These are phyloP conservation scores for Drosophila truncata DNA, from an alignment of 1,140 invertebrate species.

Conservation along the genomic window DNA sequence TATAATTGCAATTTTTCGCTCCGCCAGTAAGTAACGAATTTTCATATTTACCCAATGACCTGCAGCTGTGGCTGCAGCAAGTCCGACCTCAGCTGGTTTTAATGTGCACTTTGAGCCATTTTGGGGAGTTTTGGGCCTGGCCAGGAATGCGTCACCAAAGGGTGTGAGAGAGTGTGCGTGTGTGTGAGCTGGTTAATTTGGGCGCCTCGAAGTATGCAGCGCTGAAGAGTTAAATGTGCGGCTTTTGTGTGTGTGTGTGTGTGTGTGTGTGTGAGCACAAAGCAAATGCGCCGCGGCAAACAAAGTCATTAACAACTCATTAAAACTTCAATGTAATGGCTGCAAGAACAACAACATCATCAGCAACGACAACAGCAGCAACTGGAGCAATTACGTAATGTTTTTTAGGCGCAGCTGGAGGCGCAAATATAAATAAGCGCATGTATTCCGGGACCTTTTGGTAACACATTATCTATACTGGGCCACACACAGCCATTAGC, in stretches of 20 bases:
- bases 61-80: constrained; percentile 32
- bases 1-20: constrained; percentile 42
- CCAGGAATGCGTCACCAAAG: constrained; percentile 18
- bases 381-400: constrained; percentile 47
- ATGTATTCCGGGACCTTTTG: constrained; percentile 25
- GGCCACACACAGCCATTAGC: constrained; percentile 38
- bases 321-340: constrained; percentile 59
- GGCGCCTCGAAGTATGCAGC: constrained; percentile 46
- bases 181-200: constrained; percentile 41
- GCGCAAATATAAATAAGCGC: constrained; percentile 39
- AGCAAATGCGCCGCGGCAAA: constrained; percentile 43
- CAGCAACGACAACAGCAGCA: constrained; percentile 8
- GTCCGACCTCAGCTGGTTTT: constrained; percentile 38
- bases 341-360: constrained; percentile 28
- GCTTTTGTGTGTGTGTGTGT: neutral
- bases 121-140: constrained; percentile 16
- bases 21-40: constrained; percentile 10
- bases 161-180: neutral
- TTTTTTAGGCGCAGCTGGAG: constrained; percentile 51
- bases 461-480: constrained; percentile 39
- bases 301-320: constrained; percentile 65
- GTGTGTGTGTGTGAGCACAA: constrained; percentile 11
- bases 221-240: constrained; percentile 32
- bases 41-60: constrained; percentile 33
- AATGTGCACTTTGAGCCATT: constrained; percentile 46